These are phyloP conservation scores for Sebastes ruberrimus DNA, from an alignment of 2,797 vertebrate species.

Conservation along the genomic window DNA sequence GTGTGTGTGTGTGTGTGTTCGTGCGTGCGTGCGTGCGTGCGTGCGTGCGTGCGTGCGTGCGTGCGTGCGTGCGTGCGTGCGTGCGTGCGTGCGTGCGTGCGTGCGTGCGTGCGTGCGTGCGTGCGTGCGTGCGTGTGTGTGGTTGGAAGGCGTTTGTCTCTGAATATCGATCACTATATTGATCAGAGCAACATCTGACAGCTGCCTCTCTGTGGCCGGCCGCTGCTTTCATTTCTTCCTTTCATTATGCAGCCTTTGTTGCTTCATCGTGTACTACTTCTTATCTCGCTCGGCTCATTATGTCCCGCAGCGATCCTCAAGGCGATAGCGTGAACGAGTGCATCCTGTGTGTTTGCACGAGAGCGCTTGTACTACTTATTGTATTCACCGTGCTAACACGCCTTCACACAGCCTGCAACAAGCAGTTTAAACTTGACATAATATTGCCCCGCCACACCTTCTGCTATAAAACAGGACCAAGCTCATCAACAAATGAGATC, in stretches of 20 bases:
- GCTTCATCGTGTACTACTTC: conserved; percentile 31
- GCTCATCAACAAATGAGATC: conserved; percentile 26
- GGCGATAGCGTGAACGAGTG: conserved; percentile 14
- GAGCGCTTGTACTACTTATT: neutral
- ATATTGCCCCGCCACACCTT: neutral
- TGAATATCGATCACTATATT: conserved; percentile 47
- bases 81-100: too few species aligned
- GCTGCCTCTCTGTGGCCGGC: conserved; percentile 46
- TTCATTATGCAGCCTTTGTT: conserved; percentile 45
- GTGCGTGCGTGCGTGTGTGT: too few species aligned
- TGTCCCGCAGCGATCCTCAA: conserved; percentile 34
- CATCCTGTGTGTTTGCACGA: neutral
- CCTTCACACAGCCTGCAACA: neutral
- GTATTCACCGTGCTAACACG: neutral
- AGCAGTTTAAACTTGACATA: neutral
- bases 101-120: accelerated
- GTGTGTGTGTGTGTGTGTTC: neutral
- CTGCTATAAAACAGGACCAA: neutral
- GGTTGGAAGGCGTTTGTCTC: conserved; percentile 34
- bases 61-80: too few species aligned
- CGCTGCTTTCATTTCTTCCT: conserved; percentile 37
- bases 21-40: neutral
- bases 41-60: neutral
- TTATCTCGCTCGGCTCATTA: conserved; percentile 30
- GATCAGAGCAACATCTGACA: conserved; percentile 49